phyloP scores from a whole-genome alignment of 2,797 vertebrate genomes.

The Mallotus villosus region DNA sequence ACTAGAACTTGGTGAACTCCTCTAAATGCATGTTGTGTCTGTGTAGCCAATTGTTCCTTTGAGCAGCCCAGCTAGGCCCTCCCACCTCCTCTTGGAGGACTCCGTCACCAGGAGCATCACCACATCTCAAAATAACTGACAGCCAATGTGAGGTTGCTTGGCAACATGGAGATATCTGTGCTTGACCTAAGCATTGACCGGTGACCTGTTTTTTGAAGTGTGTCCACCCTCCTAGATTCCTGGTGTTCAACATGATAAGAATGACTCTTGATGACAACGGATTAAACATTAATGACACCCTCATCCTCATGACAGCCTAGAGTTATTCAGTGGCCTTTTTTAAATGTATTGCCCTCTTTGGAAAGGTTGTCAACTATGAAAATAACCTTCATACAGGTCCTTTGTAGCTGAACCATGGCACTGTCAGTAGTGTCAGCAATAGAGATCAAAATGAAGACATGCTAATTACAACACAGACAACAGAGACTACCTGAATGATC shows the following conservation, averaged over 20 bases:
- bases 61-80: background rate
- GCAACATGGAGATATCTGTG: conserved; percentile 1
- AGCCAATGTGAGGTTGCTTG: conserved; percentile 9
- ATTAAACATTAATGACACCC: too few species aligned
- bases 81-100: conserved; percentile 8
- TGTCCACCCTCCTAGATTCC: background rate
- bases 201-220: conserved; percentile 23
- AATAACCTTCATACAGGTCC: background rate
- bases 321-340: too few species aligned
- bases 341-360: too few species aligned
- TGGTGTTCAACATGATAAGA: background rate
- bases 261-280: too few species aligned
- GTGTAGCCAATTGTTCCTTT: conserved; percentile 17
- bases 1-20: background rate
- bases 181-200: conserved; percentile 10
- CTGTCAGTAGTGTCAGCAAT: background rate
- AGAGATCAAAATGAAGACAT: too few species aligned
- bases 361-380: too few species aligned
- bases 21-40: background rate
- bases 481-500: background rate
- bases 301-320: too few species aligned
- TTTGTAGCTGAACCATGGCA: background rate
- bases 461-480: background rate
- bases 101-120: conserved; percentile 2
- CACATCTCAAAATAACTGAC: conserved; percentile 9